Percentiles rank a stretch among this genome's conserved stretches.
phyloP scores from a whole-genome alignment of 2,113 vertebrate species.

The Poicephalus gulielmi region DNA sequence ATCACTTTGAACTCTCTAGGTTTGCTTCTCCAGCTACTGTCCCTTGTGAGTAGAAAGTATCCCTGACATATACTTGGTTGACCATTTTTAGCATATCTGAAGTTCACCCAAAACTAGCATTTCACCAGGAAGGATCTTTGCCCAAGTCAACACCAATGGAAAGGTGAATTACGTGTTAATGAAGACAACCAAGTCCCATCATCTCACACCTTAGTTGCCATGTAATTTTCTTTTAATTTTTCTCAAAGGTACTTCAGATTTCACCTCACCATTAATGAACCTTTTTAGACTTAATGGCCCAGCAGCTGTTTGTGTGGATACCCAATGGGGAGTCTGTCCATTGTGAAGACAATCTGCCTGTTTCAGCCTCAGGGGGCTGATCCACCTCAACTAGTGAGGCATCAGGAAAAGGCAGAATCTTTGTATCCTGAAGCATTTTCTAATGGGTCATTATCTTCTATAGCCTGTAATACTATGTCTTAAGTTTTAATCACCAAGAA shows the following conservation, averaged over 20 bases:
- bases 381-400: neutral
- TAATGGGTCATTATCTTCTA: neutral
- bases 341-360: neutral
- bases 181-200: neutral
- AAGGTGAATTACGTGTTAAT: neutral
- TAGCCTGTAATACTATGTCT: neutral
- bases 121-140: neutral
- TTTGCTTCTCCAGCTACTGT: neutral
- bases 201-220: neutral
- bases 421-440: neutral
- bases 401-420: neutral
- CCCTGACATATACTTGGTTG: neutral
- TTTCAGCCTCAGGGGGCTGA: neutral
- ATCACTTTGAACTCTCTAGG: neutral
- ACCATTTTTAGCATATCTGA: neutral
- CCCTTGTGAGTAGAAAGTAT: neutral
- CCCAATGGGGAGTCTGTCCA: neutral
- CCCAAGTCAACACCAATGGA: neutral
- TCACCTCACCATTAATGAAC: neutral
- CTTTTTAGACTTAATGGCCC: neutral
- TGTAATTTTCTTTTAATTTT: neutral
- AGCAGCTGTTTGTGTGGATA: neutral
- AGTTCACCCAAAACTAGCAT: neutral
- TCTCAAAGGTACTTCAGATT: neutral
- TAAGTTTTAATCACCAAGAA: neutral